Evolutionary conservation across 2,113 vertebrate genomes (phyloP).

Genomic region (Lagopus leucura): DNA sequence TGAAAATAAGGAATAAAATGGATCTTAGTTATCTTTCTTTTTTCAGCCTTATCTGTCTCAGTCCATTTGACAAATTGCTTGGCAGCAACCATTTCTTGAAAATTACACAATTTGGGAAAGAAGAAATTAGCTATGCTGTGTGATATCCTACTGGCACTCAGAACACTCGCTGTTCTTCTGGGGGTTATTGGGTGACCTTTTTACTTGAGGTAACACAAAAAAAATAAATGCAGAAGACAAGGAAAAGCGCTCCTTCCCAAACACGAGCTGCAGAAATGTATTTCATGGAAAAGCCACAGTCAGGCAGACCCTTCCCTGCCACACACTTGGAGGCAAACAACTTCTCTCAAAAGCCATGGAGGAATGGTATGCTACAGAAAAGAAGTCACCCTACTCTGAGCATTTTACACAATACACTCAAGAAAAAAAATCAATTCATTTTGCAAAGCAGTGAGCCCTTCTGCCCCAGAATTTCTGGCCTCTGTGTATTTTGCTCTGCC

Average conservation of each 20-base stretch:
- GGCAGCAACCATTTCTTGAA: conserved; percentile 15
- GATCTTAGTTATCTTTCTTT: neutral
- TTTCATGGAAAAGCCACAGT: neutral
- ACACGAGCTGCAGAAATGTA: neutral
- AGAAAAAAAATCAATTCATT: neutral
- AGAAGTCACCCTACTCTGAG: neutral
- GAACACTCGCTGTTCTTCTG: neutral
- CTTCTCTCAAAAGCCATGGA: rapidly evolving
- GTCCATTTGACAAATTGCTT: neutral
- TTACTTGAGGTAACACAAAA: neutral
- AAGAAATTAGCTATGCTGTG: neutral
- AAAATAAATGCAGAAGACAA: neutral
- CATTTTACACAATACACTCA: neutral
- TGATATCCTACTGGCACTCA: neutral
- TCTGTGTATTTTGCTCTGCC: neutral
- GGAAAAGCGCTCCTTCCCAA: neutral
- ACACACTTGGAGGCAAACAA: rapidly evolving
- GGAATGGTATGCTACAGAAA: neutral
- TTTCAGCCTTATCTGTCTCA: neutral
- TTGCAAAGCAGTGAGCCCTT: neutral
- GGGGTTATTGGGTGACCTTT: neutral
- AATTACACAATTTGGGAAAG: conserved; percentile 1
- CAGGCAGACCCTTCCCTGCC: neutral
- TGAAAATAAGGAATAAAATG: neutral
- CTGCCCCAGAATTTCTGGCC: neutral